These are phyloP conservation scores for Bombycilla garrulus DNA, from an alignment of 2,113 vertebrate species.

Conservation along the genomic window DNA sequence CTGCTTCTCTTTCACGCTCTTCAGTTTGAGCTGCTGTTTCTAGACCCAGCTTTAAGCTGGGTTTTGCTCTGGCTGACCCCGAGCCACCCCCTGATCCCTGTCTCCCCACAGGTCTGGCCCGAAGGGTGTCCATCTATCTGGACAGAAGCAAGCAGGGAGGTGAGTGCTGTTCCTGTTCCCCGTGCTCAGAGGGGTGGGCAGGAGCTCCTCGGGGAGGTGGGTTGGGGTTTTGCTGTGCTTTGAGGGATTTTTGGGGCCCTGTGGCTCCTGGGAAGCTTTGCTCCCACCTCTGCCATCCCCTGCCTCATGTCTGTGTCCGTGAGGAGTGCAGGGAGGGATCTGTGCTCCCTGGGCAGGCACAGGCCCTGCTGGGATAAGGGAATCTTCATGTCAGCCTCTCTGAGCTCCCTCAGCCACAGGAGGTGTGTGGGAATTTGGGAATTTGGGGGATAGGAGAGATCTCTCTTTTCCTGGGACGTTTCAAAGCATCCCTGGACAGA, in stretches of 20 bases:
- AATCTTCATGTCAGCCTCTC: accelerated
- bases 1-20: not conserved
- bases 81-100: conserved; percentile 48
- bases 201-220: not conserved
- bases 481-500: not conserved
- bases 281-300: not conserved
- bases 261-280: not conserved
- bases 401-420: not conserved
- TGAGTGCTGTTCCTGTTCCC: conserved; percentile 75
- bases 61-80: conserved; percentile 48
- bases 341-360: not conserved
- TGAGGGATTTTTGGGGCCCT: not conserved
- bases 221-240: not conserved
- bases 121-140: conserved; percentile 91
- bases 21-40: not conserved
- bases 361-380: not conserved
- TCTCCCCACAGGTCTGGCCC: conserved; percentile 85
- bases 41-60: not conserved
- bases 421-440: not conserved
- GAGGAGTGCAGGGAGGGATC: not conserved
- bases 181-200: not conserved
- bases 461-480: not conserved
- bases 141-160: conserved; percentile 93
- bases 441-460: no score
- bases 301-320: not conserved